Evolutionary conservation across 2,888 invertebrate genomes (phyloP).

Genomic region (Prenolepis imparis): DNA sequence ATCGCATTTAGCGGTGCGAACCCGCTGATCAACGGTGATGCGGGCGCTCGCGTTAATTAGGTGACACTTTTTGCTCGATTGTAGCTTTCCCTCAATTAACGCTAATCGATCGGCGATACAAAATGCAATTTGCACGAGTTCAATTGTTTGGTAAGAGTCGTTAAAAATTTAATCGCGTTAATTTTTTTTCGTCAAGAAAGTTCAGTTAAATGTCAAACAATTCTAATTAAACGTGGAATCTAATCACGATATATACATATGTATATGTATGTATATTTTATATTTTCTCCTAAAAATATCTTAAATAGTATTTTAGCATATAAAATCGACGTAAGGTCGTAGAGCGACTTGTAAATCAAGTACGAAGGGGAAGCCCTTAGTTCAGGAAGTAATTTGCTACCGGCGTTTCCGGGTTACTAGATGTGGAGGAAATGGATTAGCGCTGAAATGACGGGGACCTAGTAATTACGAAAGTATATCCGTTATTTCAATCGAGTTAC

Average conservation of each 20-base stretch:
- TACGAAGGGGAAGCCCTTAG: slow-evolving; percentile 20
- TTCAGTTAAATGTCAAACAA: not conserved
- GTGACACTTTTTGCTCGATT: slow-evolving; percentile 67
- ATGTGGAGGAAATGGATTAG: slow-evolving; percentile 56
- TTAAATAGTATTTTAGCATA: not conserved
- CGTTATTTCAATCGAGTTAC: slow-evolving; percentile 58
- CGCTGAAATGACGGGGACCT: slow-evolving; percentile 18
- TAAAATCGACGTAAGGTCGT: slow-evolving; percentile 19
- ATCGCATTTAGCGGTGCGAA: slow-evolving; percentile 60
- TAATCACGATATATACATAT: not conserved
- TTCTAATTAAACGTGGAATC: not conserved
- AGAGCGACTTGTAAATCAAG: slow-evolving; percentile 4
- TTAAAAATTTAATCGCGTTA: slow-evolving; percentile 14
- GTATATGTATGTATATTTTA: too few relatives aligned
- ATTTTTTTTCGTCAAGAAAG: not conserved
- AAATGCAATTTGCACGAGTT: slow-evolving; percentile 52
- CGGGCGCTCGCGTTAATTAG: slow-evolving; percentile 68
- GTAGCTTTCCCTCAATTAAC: slow-evolving; percentile 67
- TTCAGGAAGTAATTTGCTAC: slow-evolving; percentile 64
- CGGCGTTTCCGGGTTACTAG: slow-evolving; percentile 40
- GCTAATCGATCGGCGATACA: slow-evolving; percentile 59
- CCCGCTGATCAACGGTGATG: slow-evolving; percentile 62
- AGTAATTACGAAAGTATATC: slow-evolving; percentile 63
- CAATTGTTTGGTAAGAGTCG: not conserved
- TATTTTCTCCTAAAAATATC: not conserved